phyloP scores from a whole-genome alignment of 35 echinoderm and acorn worm genomes.

The Hemicentrotus pulcherrimus region DNA sequence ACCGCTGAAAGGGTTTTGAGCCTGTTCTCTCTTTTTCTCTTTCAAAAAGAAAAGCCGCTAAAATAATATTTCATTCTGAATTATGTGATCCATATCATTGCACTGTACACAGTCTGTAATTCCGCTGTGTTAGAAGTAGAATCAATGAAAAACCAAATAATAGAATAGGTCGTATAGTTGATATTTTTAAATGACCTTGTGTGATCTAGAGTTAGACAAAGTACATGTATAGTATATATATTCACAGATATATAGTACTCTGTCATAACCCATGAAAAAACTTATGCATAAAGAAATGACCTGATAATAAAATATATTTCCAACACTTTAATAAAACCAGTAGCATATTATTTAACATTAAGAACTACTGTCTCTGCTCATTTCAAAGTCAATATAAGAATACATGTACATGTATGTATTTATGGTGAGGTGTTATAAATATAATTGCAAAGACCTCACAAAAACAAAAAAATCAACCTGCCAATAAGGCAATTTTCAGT shows the following conservation, averaged over 20 bases:
- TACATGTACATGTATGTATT: too few species aligned
- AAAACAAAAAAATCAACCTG: too few species aligned
- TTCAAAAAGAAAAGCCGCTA: constrained; percentile 5
- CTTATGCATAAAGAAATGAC: not conserved
- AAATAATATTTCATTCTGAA: constrained; percentile 14
- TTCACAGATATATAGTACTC: not conserved
- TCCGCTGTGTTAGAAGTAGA: not conserved
- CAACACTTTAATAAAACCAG: too few species aligned
- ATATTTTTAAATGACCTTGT: not conserved
- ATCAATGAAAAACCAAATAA: not conserved
- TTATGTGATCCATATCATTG: constrained; percentile 13
- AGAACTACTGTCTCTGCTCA: too few species aligned
- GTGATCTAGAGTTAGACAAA: too few species aligned
- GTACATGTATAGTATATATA: not conserved
- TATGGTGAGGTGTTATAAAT: too few species aligned
- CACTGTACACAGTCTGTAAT: not conserved
- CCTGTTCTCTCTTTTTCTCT: not conserved
- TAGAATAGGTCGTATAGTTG: not conserved
- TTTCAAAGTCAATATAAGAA: too few species aligned
- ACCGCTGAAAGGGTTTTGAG: not conserved
- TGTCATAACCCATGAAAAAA: not conserved
- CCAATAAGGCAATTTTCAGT: too few species aligned
- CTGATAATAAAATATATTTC: too few species aligned
- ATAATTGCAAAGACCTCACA: too few species aligned
- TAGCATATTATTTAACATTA: too few species aligned